Conservation (phyloP, 2,113 vertebrate species). For the Octodon degus region DNA sequence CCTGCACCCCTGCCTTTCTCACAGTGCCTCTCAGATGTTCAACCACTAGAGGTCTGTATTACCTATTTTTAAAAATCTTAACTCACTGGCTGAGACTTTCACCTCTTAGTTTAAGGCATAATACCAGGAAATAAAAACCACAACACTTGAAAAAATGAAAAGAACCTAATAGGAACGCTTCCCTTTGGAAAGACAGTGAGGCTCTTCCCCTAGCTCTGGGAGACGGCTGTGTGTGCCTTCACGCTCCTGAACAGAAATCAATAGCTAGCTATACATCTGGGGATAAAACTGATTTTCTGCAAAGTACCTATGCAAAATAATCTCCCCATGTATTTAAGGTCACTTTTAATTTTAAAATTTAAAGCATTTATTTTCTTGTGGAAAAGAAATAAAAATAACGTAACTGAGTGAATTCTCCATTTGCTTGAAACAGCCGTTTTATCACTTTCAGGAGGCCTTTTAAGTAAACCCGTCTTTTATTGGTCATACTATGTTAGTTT, state of each 20-base stretch:
- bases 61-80: slow-evolving; percentile 75
- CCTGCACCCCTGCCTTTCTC: not conserved
- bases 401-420: slow-evolving; percentile 60
- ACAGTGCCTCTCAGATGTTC: slow-evolving; percentile 56
- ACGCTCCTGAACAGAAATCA: not conserved
- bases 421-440: slow-evolving; percentile 53
- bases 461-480: slow-evolving; percentile 37
- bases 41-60: slow-evolving; percentile 89
- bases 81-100: not conserved
- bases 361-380: slow-evolving; percentile 53
- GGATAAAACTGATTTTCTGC: not conserved
- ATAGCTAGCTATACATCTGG: not conserved
- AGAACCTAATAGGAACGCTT: not conserved
- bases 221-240: not conserved
- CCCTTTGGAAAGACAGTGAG: not conserved
- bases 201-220: not conserved
- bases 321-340: slow-evolving; percentile 6
- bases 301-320: not conserved
- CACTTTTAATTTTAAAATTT: slow-evolving; percentile 35
- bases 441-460: slow-evolving; percentile 48
- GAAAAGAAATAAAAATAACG: slow-evolving; percentile 6
- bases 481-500: not conserved
- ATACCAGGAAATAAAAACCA: slow-evolving; percentile 50
- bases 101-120: slow-evolving; percentile 1
- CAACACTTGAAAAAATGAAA: slow-evolving; percentile 21